phyloP scores from a whole-genome alignment of 2,113 vertebrate species.

The Dasyurus viverrinus region DNA sequence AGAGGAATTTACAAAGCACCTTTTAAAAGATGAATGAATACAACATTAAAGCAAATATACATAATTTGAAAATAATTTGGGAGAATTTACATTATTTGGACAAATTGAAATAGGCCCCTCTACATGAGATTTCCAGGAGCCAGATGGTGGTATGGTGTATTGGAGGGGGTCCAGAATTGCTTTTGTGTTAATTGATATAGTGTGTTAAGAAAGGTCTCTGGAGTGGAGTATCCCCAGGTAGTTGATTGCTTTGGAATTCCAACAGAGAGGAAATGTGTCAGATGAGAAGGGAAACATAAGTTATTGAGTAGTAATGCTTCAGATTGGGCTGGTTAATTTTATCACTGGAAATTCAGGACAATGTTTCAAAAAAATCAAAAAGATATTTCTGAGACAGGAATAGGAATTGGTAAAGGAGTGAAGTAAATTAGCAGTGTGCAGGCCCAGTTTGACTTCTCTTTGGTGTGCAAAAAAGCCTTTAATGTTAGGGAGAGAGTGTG shows the following conservation, averaged over 20 bases:
- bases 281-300: slow-evolving; percentile 75
- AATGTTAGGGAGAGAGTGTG: slow-evolving; percentile 57
- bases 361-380: slow-evolving; percentile 64
- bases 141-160: slow-evolving; percentile 80
- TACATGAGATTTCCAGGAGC: slow-evolving; percentile 77
- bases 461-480: slow-evolving; percentile 63
- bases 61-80: slow-evolving; percentile 85
- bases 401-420: slow-evolving; percentile 41
- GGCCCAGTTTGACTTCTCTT: slow-evolving; percentile 59
- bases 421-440: slow-evolving; percentile 62
- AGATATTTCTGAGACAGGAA: slow-evolving; percentile 50
- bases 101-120: slow-evolving; percentile 81
- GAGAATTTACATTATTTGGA: slow-evolving; percentile 82
- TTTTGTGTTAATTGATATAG: slow-evolving; percentile 85
- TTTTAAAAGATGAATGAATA: slow-evolving; percentile 68
- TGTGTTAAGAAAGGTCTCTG: slow-evolving; percentile 76
- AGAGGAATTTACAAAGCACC: slow-evolving; percentile 63
- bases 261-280: slow-evolving; percentile 81
- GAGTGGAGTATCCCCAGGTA: slow-evolving; percentile 82
- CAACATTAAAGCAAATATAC: slow-evolving; percentile 63
- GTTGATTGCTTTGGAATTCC: slow-evolving; percentile 84
- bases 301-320: slow-evolving; percentile 71
- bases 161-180: slow-evolving; percentile 83
- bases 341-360: slow-evolving; percentile 58
- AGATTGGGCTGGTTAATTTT: slow-evolving; percentile 76